Base-by-base conservation (phyloP, 1,140 invertebrate genomes). In the Diachasmimorpha longicaudata region DNA sequence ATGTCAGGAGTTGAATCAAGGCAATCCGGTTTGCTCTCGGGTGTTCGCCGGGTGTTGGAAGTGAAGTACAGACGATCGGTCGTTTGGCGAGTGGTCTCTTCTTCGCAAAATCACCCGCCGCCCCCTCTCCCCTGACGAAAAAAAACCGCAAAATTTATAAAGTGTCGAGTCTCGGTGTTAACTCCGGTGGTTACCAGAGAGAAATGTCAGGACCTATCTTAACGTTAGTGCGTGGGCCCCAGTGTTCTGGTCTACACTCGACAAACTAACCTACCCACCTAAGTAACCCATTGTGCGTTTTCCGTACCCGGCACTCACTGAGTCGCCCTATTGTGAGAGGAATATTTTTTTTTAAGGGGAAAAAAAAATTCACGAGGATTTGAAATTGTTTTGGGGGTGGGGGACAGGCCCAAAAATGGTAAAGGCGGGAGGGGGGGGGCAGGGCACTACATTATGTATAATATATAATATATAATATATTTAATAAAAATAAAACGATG, bases 211-310 rank as follows among this genome's bases (percentile, higher is more conserved):
- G 84, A 87, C 85, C 83, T 88, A 88, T 88, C 86, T 86, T 87
- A 87, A 87, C 84, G 82, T 52, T 6, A n/a, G 14, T 86, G 84
- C 85, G 84, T 86, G 83, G 84, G 84, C 81, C 79, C 79, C 74
- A 4, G 66, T 58, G 19, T 52, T 52, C 48, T 14, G 16, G 6
- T 52, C 48, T 52, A 19, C 79, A 79, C 82, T 81, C 80, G 83
- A 78, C 82, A 86, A 88, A 87, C 83, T 87, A 87, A 88, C 85
- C 86, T 87, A 88, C 84, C 85, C 84, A 85, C 81, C 85, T 84
- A 84, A 87, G 81, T 85, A 84, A 85, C 83, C 86, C 85, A 89
- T 88, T 89, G 84, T 88, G 83, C 82, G 73, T 31, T 31, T 6
- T 31, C 31, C 31, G 31, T 31, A 31, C 31, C 31, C 31, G 31